Conservation (phyloP, 2,113 vertebrate species). For the Catharus minimus region DNA sequence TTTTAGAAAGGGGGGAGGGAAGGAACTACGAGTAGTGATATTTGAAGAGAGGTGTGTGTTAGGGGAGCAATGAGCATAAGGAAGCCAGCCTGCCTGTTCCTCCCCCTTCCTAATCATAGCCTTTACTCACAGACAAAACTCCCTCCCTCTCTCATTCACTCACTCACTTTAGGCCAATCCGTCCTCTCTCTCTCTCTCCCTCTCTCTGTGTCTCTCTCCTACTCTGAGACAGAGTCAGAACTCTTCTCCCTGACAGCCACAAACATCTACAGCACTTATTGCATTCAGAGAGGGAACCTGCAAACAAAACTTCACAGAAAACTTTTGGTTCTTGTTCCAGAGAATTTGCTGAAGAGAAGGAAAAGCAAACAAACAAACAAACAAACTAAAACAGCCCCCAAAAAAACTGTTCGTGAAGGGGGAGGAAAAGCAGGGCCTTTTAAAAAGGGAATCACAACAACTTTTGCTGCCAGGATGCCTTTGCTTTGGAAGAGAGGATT, state of each 20-base stretch:
- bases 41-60: conserved; percentile 79
- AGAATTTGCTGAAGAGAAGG: conserved; percentile 79
- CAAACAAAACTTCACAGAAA: conserved; percentile 84
- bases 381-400: conserved; percentile 40
- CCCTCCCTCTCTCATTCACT: conserved; percentile 85
- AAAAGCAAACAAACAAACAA: conserved; percentile 58
- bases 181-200: conserved; percentile 65
- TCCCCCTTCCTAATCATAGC: conserved; percentile 81
- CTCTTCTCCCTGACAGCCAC: conserved; percentile 83
- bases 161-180: conserved; percentile 84
- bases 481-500: conserved; percentile 80
- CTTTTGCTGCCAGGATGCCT: conserved; percentile 85
- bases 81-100: conserved; percentile 80
- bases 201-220: conserved; percentile 72
- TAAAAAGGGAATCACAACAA: conserved; percentile 77
- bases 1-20: conserved; percentile 54
- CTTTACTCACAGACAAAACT: conserved; percentile 81
- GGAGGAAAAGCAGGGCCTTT: conserved; percentile 76
- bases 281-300: conserved; percentile 79
- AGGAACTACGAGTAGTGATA: conserved; percentile 66
- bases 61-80: conserved; percentile 75
- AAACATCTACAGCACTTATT: conserved; percentile 80
- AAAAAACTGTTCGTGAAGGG: conserved; percentile 72
- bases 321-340: conserved; percentile 83
- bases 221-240: conserved; percentile 79